phyloP scores from a whole-genome alignment of 1,140 invertebrate genomes.

The Medauroidea extradentata region DNA sequence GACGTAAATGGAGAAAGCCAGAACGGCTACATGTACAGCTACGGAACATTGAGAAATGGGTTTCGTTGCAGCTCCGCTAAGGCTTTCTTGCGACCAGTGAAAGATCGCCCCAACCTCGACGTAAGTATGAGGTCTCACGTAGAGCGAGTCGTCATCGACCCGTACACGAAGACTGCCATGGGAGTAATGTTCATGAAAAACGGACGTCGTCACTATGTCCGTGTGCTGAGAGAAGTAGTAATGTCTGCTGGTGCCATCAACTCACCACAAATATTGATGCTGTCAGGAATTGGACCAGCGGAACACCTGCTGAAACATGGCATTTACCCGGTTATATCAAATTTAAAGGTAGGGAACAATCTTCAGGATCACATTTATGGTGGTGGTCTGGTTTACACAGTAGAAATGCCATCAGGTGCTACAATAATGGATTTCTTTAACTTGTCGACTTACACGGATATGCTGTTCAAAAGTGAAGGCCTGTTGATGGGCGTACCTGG shows the following conservation, averaged over 20 bases:
- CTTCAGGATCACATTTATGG: slow-evolving; percentile 1
- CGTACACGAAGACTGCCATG: slow-evolving; percentile 10
- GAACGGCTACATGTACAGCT: not conserved
- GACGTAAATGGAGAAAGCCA: not conserved
- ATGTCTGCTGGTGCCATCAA: slow-evolving; percentile 29
- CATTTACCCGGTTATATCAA: not conserved
- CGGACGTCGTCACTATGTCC: slow-evolving; percentile 9
- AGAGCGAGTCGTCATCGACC: slow-evolving; percentile 47
- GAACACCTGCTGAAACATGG: slow-evolving; percentile 31
- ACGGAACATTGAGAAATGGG: slow-evolving; percentile 39
- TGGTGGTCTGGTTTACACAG: not conserved
- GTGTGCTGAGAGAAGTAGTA: slow-evolving; percentile 27
- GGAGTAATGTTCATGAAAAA: slow-evolving; percentile 17
- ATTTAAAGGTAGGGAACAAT: slow-evolving; percentile 8
- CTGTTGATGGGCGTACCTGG: slow-evolving; percentile 5
- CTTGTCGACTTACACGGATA: not conserved
- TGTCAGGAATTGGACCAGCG: slow-evolving; percentile 44
- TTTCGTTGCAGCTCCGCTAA: slow-evolving; percentile 58
- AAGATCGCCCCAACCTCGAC: slow-evolving; percentile 50
- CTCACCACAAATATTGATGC: slow-evolving; percentile 42
- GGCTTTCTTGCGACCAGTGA: slow-evolving; percentile 54
- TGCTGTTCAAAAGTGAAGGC: not conserved
- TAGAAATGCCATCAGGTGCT: not conserved
- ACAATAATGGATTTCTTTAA: slow-evolving; percentile 39
- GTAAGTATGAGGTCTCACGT: slow-evolving; percentile 50